These are phyloP conservation scores for Drosophila neotestacea DNA, from an alignment of 2,888 invertebrate species.

Conservation along the genomic window DNA sequence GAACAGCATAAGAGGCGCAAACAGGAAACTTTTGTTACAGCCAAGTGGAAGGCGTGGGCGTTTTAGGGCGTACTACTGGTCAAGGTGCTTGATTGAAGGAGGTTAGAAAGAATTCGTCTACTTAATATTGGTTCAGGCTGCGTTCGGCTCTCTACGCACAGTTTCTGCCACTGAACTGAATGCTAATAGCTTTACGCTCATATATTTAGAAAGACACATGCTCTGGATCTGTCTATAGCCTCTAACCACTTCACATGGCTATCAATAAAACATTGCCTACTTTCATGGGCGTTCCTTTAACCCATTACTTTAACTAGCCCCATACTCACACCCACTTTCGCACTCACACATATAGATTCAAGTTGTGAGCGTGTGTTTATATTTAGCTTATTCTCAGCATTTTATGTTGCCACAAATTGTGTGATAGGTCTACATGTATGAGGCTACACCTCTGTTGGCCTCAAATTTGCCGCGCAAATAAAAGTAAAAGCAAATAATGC, in stretches of 20 bases:
- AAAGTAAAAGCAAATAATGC: slow-evolving; percentile 75
- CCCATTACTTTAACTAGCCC: slow-evolving; percentile 52
- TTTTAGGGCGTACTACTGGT: slow-evolving; percentile 22
- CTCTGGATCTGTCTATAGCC: slow-evolving; percentile 30
- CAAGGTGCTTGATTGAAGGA: slow-evolving; percentile 13
- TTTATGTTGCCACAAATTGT: slow-evolving; percentile 62
- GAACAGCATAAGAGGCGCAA: slow-evolving; percentile 27
- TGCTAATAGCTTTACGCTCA: slow-evolving; percentile 48
- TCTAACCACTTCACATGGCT: slow-evolving; percentile 42
- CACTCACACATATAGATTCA: slow-evolving; percentile 5
- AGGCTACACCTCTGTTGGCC: slow-evolving; percentile 21
- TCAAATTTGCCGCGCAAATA: slow-evolving; percentile 65
- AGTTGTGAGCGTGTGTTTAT: slow-evolving; percentile 42
- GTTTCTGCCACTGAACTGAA: slow-evolving; percentile 24
- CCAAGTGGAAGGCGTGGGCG: slow-evolving; percentile 13
- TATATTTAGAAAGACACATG: slow-evolving; percentile 43
- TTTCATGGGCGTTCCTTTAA: slow-evolving; percentile 41
- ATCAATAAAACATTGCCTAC: slow-evolving; percentile 75
- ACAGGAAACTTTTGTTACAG: slow-evolving; percentile 32
- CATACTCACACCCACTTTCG: neutral
- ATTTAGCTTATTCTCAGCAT: slow-evolving; percentile 66
- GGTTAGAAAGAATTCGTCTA: neutral
- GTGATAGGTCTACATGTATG: slow-evolving; percentile 35
- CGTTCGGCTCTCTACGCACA: neutral
- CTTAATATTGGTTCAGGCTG: slow-evolving; percentile 5